A percentile compares a stretch with the other conserved stretches of the same genome.
phyloP scores from a whole-genome alignment of 64 coral and sea anemone species.

The Astreopora myriophthalma region DNA sequence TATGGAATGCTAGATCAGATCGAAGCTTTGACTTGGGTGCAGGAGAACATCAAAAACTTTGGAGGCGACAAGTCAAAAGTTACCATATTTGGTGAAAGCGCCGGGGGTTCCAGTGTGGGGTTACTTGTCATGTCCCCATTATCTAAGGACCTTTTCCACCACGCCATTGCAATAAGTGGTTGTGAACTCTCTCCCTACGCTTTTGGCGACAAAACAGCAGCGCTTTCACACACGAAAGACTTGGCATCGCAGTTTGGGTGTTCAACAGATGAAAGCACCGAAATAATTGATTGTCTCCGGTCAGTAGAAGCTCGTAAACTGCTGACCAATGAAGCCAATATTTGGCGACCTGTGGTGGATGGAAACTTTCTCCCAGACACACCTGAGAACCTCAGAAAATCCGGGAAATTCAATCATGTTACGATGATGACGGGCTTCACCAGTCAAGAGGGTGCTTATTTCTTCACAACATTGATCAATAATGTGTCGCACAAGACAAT shows the following conservation, averaged over 20 bases:
- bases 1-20: slow-evolving; percentile 83
- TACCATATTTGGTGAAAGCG: slow-evolving; percentile 81
- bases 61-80: slow-evolving; percentile 63
- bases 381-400: slow-evolving; percentile 59
- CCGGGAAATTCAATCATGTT: slow-evolving; percentile 42
- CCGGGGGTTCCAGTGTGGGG: slow-evolving; percentile 67
- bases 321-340: background rate
- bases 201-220: background rate
- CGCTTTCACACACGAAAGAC: background rate
- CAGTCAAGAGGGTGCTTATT: slow-evolving; percentile 72
- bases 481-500: background rate
- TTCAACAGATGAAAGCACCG: background rate
- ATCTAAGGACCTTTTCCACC: slow-evolving; percentile 49
- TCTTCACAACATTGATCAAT: background rate
- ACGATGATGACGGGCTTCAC: slow-evolving; percentile 73
- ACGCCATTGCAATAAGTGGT: slow-evolving; percentile 68
- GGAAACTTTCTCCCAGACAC: slow-evolving; percentile 61
- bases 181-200: slow-evolving; percentile 53
- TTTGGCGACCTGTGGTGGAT: slow-evolving; percentile 78
- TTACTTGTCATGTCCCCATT: slow-evolving; percentile 62
- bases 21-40: slow-evolving; percentile 66
- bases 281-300: slow-evolving; percentile 31
- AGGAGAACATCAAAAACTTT: slow-evolving; percentile 58
- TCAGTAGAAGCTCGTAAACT: slow-evolving; percentile 8
- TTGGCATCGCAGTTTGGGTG: slow-evolving; percentile 2